Evolutionary conservation across 2,797 vertebrate genomes (phyloP).

Genomic region (Falco novaeseelandiae): DNA sequence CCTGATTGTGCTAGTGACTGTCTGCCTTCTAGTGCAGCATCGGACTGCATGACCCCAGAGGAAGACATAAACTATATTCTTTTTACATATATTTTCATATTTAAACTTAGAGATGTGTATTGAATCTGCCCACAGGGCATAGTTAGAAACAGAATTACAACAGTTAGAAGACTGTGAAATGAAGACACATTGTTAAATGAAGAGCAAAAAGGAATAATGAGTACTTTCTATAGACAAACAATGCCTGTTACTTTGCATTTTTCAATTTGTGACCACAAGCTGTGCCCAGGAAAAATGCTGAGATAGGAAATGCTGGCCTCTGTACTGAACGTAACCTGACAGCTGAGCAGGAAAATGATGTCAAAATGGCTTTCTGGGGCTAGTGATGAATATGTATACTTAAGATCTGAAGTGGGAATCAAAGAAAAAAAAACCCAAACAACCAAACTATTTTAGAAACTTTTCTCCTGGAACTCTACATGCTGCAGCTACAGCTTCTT

Average conservation of each 20-base stretch:
- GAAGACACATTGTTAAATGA: background rate
- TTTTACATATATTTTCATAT: background rate
- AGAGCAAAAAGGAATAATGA: background rate
- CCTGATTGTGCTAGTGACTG: background rate
- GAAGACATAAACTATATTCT: background rate
- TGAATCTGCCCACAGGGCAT: background rate
- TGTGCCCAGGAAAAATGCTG: background rate
- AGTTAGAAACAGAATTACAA: background rate
- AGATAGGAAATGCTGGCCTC: background rate
- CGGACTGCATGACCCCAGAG: background rate
- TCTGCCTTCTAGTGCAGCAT: background rate
- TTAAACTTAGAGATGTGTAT: background rate
- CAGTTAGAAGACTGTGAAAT: background rate
- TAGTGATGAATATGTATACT: background rate
- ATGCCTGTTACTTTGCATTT: background rate
- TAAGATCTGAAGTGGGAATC: background rate
- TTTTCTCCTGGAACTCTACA: background rate
- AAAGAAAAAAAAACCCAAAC: background rate
- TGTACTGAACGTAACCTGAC: background rate
- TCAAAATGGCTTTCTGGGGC: background rate
- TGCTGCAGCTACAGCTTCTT: background rate
- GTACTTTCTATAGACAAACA: background rate
- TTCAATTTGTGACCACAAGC: background rate
- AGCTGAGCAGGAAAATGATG: background rate
- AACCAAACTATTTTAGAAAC: background rate